phyloP scores from a whole-genome alignment of 2,113 vertebrate species.

The Jacana jacana region DNA sequence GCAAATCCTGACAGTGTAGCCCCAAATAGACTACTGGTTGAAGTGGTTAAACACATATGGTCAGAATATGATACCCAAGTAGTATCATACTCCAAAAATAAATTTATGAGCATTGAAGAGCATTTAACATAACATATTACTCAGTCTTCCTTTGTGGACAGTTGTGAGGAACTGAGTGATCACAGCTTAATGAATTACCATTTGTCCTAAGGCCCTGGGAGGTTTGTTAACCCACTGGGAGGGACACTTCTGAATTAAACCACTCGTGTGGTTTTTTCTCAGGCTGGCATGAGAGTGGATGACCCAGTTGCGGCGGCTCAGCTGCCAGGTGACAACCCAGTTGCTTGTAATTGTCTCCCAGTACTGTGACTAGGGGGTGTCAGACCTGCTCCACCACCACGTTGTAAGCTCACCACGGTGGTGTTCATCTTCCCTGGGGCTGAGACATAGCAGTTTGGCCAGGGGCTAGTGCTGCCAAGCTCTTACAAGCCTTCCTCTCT shows the following conservation, averaged over 20 bases:
- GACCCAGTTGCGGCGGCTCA: background rate
- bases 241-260: background rate
- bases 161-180: background rate
- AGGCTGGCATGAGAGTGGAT: background rate
- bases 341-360: background rate
- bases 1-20: background rate
- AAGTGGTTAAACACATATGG: background rate
- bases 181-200: background rate
- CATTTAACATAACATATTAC: background rate
- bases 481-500: background rate
- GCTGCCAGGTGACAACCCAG: background rate
- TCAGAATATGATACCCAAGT: background rate
- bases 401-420: rapidly evolving
- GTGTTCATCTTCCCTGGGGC: background rate
- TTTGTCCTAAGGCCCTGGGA: background rate
- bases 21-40: background rate
- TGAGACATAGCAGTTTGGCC: background rate
- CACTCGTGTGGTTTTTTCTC: background rate
- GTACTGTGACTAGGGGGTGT: background rate
- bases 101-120: background rate
- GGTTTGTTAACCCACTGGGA: background rate
- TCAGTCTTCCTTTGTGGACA: background rate
- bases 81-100: background rate
- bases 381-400: background rate
- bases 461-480: background rate